Evolutionary conservation across 2,888 invertebrate genomes (phyloP).

Genomic region (Onthophagus sagittarius): DNA sequence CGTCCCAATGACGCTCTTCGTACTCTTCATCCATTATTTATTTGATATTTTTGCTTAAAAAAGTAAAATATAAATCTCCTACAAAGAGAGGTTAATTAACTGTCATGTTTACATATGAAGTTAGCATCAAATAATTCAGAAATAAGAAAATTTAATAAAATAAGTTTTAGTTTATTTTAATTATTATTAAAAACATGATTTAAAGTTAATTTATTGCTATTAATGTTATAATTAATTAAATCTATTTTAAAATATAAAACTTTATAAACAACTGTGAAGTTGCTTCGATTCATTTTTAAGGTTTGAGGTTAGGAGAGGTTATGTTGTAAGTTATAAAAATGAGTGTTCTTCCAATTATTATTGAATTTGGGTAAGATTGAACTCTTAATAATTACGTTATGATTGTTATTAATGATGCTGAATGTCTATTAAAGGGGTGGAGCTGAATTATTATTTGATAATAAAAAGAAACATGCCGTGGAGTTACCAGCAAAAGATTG

Average conservation of each 20-base stretch:
- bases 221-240: neutral
- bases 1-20: constrained; percentile 64
- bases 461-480: constrained; percentile 69
- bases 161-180: neutral
- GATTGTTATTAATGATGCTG: constrained; percentile 5
- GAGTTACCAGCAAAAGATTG: constrained; percentile 57
- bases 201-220: neutral
- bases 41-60: neutral
- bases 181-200: neutral
- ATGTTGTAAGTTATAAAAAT: neutral
- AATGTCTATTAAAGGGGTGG: constrained; percentile 67
- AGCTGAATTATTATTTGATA: constrained; percentile 85
- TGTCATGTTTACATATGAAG: neutral
- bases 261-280: neutral
- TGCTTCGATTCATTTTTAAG: neutral
- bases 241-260: neutral
- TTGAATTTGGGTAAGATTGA: constrained; percentile 40
- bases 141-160: neutral
- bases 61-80: neutral
- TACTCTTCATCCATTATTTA: constrained; percentile 53
- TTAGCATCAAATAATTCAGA: neutral
- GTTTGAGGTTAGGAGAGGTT: neutral
- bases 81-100: neutral
- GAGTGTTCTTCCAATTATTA: constrained; percentile 29
- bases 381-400: constrained; percentile 15